These are phyloP conservation scores for Volucella inflata DNA, from an alignment of 2,888 invertebrate species.

Conservation along the genomic window DNA sequence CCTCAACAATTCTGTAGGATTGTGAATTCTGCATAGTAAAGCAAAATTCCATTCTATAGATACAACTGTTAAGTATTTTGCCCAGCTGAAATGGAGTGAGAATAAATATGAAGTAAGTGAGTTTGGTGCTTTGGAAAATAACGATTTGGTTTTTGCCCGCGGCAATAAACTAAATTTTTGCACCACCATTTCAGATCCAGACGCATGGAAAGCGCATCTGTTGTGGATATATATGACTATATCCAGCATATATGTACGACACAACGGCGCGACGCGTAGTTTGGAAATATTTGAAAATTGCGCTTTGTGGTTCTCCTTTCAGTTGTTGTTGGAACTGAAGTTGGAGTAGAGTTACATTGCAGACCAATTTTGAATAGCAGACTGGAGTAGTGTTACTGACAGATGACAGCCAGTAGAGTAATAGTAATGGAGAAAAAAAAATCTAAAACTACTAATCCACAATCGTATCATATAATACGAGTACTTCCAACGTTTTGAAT, in stretches of 20 bases:
- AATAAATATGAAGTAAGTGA: conserved; percentile 7
- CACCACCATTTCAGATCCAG: conserved; percentile 20
- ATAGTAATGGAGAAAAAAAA: conserved; percentile 30
- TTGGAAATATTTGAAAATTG: conserved; percentile 48
- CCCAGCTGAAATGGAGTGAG: background rate
- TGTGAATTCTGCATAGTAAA: conserved; percentile 8
- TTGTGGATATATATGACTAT: background rate
- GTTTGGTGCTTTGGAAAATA: conserved; percentile 1
- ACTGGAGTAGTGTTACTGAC: conserved; percentile 63
- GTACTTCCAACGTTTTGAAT: conserved; percentile 74
- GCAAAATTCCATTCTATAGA: background rate
- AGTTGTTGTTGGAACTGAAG: background rate
- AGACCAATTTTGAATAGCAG: conserved; percentile 68
- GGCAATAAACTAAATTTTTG: conserved; percentile 28
- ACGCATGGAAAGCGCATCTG: conserved; percentile 36
- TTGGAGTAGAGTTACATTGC: conserved; percentile 27
- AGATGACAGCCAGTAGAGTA: conserved; percentile 51
- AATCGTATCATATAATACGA: no score
- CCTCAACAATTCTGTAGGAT: background rate
- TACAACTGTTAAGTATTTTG: background rate
- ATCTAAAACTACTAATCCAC: background rate
- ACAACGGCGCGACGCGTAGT: conserved; percentile 29
- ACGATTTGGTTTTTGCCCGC: background rate
- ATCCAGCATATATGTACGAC: background rate
- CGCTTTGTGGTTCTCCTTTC: conserved; percentile 24